Evolutionary conservation across 2,888 invertebrate species (phyloP), one percentile per base, ranked within the genome.

Genomic region (Hypercompe scribonia): DNA sequence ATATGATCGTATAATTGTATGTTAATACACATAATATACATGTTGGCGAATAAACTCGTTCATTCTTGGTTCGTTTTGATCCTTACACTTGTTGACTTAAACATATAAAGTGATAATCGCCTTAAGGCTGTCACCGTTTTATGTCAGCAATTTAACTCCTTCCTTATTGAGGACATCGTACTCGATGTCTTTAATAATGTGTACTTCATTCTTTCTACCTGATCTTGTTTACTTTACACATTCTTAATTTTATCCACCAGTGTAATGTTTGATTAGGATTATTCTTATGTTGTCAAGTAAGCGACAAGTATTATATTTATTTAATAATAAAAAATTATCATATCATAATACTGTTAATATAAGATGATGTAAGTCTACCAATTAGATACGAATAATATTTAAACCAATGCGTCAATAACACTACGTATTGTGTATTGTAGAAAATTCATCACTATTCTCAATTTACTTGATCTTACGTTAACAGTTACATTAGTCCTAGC

Each of bases 151-250:
- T 75, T 70, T 21, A 61, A 21, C 69, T 61, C 54, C 28, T 58
- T 31, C 31, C 28, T 46, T 79, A 85, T 85, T 86, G 84, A 69
- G 74, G 75, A 74, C 73, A 68, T 72, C 79, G 79, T 39, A 69
- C 65, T 42, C 15, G 15, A 58, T 58, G 42, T 33, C 18, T 46
- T 61, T 24, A 34, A 15, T 24, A 24, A 42, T 15, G 28, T 18
- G 5, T 31, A 4, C 18, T 24, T 33, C 61, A 31, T 31, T 11
- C 24, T 50, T 33, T 21, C 11, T 28, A 18, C 31, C 31, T 61
- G 31, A 4, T 18, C 7, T 31, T 28, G 5, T 31, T 61, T 8
- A 50, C 24, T 8, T 50, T 50, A 50, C 8, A 50, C 50, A 50
- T 24, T 21, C 50, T 50, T 24, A 50, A 50, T 50, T 50, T 50